Percentiles rank a stretch among this genome's conserved stretches.
phyloP scores from a whole-genome alignment of 53 echinoderm and acorn worm genomes.

The Holothuria leucospilota region DNA sequence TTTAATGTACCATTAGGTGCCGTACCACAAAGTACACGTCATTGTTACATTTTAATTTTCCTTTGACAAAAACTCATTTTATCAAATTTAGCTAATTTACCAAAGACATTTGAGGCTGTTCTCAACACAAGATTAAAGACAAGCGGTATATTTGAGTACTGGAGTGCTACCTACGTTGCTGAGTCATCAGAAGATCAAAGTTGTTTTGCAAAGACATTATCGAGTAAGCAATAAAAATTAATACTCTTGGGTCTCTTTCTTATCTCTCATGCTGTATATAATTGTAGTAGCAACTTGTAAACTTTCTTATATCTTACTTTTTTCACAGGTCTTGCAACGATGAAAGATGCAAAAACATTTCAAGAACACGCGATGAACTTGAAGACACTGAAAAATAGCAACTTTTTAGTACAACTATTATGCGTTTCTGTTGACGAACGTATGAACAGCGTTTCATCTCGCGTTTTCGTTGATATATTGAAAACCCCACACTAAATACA shows the following conservation, averaged over 20 bases:
- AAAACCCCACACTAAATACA: no score
- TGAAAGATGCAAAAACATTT: neutral
- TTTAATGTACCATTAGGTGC: no score
- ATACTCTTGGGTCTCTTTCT: neutral
- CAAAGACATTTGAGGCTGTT: no score
- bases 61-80: no score
- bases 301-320: no score
- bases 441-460: neutral
- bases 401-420: neutral
- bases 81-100: no score
- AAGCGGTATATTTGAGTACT: conserved; percentile 27
- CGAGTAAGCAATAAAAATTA: neutral
- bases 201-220: conserved; percentile 13
- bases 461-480: no score
- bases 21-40: no score
- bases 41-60: no score
- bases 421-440: neutral
- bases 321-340: neutral
- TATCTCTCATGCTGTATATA: no score
- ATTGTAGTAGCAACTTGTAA: no score
- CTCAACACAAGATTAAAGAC: neutral
- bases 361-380: neutral
- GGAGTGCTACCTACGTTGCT: neutral
- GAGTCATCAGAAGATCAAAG: neutral
- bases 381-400: neutral